Percentiles rank a stretch among this genome's conserved stretches.
Evolutionary conservation across 1,140 invertebrate species (phyloP).

Genomic region (Lysiphlebus fabarum): DNA sequence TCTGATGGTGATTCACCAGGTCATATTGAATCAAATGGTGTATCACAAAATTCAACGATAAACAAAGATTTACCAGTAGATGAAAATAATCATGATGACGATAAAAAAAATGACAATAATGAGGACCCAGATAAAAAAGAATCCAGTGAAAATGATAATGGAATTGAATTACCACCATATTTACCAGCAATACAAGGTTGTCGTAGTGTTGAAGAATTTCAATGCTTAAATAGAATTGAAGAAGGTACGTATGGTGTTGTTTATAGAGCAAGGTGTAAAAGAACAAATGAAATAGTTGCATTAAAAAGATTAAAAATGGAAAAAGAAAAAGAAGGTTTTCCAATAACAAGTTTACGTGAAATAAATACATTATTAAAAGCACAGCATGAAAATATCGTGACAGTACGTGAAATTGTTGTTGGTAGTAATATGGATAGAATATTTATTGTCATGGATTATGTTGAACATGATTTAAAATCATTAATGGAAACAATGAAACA

Average conservation of each 20-base stretch:
- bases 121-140: constrained; percentile 32
- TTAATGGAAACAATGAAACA: constrained; percentile 97
- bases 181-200: constrained; percentile 93
- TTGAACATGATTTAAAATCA: constrained; percentile 97
- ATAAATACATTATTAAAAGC: constrained; percentile 97
- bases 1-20: constrained; percentile 53
- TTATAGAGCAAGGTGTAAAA: constrained; percentile 92
- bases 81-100: no score
- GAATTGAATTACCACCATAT: constrained; percentile 74
- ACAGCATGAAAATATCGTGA: constrained; percentile 97
- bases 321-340: constrained; percentile 99
- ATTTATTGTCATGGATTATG: constrained; percentile 99
- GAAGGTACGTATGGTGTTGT: constrained; percentile 97
- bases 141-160: constrained; percentile 37
- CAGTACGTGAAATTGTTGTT: constrained; percentile 96
- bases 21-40: constrained; percentile 59
- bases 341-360: constrained; percentile 96
- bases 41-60: constrained; percentile 16
- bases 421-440: constrained; percentile 99
- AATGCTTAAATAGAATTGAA: constrained; percentile 95
- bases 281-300: constrained; percentile 97
- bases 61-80: no score
- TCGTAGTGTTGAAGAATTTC: constrained; percentile 96
- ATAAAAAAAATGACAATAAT: constrained; percentile 41
- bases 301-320: constrained; percentile 99